Conservation (phyloP, 2,888 invertebrate species). For the Synergus laeviventris region DNA sequence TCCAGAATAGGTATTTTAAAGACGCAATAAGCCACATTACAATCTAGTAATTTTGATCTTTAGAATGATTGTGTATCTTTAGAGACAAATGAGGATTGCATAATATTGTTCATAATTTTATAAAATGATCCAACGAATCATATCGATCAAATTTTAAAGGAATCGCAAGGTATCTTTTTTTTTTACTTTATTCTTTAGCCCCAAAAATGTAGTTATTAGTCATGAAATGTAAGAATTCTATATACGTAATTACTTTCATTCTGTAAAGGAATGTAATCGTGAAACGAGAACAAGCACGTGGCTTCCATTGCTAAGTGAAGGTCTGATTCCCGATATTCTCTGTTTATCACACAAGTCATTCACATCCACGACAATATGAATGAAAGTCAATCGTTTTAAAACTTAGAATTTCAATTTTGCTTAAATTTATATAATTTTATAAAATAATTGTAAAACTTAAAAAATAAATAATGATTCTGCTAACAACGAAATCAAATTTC, state of each 20-base stretch:
- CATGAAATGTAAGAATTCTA: background rate
- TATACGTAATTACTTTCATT: conserved; percentile 1
- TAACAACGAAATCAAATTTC: background rate
- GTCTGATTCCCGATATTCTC: background rate
- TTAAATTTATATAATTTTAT: background rate
- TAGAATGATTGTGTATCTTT: background rate
- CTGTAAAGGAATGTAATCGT: background rate
- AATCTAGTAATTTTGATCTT: background rate
- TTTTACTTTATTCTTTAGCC: background rate
- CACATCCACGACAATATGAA: background rate
- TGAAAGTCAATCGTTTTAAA: background rate
- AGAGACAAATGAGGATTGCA: background rate
- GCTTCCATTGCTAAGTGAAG: background rate
- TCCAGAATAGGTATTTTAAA: background rate
- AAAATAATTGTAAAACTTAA: background rate
- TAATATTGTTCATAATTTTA: background rate
- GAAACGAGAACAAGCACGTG: background rate
- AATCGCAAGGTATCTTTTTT: background rate
- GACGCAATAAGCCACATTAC: background rate
- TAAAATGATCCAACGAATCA: background rate
- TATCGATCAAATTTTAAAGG: background rate
- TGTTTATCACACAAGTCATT: conserved; percentile 24
- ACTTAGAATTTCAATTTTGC: background rate
- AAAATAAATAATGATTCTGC: background rate
- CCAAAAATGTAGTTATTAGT: background rate